Base-by-base conservation (phyloP, 2,797 vertebrate genomes). In the Mus spretus region DNA sequence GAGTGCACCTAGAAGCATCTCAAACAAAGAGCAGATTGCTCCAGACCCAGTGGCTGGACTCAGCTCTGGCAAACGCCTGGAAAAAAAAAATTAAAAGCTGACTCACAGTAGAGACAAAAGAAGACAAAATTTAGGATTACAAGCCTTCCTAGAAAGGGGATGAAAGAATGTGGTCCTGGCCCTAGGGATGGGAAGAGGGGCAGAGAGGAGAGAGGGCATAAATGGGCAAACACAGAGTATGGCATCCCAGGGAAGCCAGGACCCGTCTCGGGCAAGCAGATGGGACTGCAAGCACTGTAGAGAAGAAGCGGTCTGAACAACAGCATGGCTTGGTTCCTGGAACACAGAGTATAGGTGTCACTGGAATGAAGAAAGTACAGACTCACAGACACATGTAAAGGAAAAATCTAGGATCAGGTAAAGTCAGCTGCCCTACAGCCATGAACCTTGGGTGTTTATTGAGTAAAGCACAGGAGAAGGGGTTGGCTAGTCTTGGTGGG, bases 21-120 rank as follows among this genome's bases (percentile, higher is more conserved):
- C 26, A 59, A 34, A 96, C 82, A 91, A 95, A 74, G 72, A 94
- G 74, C 15, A 26, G 1, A 78, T 77, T 96, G 83, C 96, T 85
- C 72, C 65, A 11, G 5, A 40, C n/a, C n/a, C 59, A 12, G 40
- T 59, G 44, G 4, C 63, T 67, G 61, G 26, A 75, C 50, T 94
- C 67, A 24, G 57, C 44, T 75, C 55, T 31, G 34, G 79, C 26
- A 4, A 72, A 4, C 8, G 55, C 10, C 37, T 44, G 24, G 28
- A 44, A 5, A 44, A 22, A n/a, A 28, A 40, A 40, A 57, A 57
- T 34, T 67, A 67, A 67, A n/a, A n/a, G 3, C 67, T 70, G 67
- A 70, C 67, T 70, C 15, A 19, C 67, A 70, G 67, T 19, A n/a
- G 34, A 70, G 67, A 9, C 53, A 22, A n/a, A 82, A 17, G n/a